Percentiles rank a stretch among this genome's conserved stretches.
phyloP scores from a whole-genome alignment of 2,113 vertebrate species.

The Brachypteracias leptosomus region DNA sequence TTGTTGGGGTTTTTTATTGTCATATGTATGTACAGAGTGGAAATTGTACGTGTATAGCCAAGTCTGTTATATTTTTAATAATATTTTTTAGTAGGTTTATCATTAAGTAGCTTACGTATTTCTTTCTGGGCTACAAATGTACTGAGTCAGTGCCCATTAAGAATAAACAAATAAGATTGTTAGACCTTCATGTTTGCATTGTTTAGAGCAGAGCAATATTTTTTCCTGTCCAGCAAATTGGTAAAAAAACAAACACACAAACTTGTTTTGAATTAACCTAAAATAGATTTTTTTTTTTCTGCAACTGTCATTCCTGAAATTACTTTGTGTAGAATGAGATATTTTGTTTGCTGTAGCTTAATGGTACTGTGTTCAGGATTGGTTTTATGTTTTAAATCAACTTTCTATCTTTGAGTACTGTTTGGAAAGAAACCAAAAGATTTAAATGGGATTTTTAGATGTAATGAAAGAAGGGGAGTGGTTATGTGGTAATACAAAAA shows the following conservation, averaged over 20 bases:
- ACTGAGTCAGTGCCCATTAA: neutral
- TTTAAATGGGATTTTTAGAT: neutral
- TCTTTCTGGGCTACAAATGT: neutral
- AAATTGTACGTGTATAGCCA: neutral
- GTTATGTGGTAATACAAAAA: neutral
- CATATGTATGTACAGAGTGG: neutral
- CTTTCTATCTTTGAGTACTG: neutral
- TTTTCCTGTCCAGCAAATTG: neutral
- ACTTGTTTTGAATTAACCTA: neutral
- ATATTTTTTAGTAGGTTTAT: neutral
- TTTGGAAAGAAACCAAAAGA: neutral
- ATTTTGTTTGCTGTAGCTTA: neutral
- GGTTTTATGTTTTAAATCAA: constrained; percentile 1
- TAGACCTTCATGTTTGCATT: neutral
- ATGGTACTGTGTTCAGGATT: neutral
- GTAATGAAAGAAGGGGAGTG: neutral
- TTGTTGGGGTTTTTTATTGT: neutral
- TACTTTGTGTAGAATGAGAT: neutral
- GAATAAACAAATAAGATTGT: neutral
- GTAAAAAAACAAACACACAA: neutral
- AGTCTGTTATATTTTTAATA: neutral
- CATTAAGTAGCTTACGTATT: neutral
- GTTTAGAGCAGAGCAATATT: neutral
- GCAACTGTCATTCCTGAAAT: neutral
- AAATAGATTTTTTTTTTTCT: neutral